Evolutionary conservation across 2,888 invertebrate species (phyloP), one percentile per base, ranked within the genome.

Genomic region (Nomada hirtipes): DNA sequence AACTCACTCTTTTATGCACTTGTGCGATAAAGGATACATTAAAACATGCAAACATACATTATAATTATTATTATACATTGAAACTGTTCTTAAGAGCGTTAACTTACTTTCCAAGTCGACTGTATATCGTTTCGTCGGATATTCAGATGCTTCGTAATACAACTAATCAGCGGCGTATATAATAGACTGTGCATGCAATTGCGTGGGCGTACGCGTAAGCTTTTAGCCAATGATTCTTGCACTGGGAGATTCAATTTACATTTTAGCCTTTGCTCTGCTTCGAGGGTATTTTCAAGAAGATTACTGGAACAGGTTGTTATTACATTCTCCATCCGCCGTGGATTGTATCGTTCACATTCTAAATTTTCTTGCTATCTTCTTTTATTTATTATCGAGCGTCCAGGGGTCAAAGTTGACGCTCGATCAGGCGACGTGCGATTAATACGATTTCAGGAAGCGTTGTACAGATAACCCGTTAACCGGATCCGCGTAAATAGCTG

Each of bases 401-500:
- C 18, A 15, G 9, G 29, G 69, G 23, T 50, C 11, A 50, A 47
- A 44, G n/a, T 47, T 23, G 36, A 53, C 3, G 44, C 23, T 23
- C 4, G 9, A n/a, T n/a, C 64, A 11, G 50, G 50, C 50, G 64
- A 52, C 26, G 29, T n/a, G 18, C 50, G 26, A 44, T 64, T 69
- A 57, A 69, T 67, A n/a, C 42, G 29, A 26, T 67, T 63, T 42
- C 29, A 53, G 61, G 73, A 71, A 80, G 59, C 60, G 70, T 63
- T 53, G 67, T 59, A 64, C 70, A 61, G 63, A 57, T 77, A 80
- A 76, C 70, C 63, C 64, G 74, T 76, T 81, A 67, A 75, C 69
- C 50, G 60, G 80, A 64, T 61, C 63, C 78, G 67, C 69, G 81
- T 77, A 86, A 88, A 86, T 82, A 88, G 84, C 88, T 89, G 91